Conservation (phyloP, 2,888 invertebrate genomes). For the Seladonia tumulorum region DNA sequence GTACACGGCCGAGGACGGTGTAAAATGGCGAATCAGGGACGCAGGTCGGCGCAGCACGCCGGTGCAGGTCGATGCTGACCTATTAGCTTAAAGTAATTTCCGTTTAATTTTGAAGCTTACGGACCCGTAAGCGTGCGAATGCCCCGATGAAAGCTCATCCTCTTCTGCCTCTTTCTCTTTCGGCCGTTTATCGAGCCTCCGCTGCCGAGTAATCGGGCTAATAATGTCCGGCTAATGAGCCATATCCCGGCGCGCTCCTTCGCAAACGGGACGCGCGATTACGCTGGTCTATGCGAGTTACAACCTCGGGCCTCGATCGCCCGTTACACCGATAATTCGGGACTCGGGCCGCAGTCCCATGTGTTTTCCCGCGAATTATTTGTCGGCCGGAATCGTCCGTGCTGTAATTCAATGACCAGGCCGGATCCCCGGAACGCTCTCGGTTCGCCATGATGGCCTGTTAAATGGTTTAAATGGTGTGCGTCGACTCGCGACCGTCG, state of each 20-base stretch:
- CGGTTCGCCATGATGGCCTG: conserved; percentile 14
- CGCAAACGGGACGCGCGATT: conserved; percentile 12
- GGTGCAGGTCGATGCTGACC: conserved; percentile 61
- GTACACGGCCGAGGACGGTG: neutral
- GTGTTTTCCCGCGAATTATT: conserved; percentile 28
- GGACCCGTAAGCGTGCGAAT: conserved; percentile 5
- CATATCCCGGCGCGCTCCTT: conserved; percentile 39
- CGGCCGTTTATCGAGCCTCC: conserved; percentile 68
- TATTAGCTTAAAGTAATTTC: conserved; percentile 75
- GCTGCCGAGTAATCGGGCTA: conserved; percentile 58
- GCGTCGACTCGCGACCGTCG: neutral
- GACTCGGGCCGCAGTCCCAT: neutral
- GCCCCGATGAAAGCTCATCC: conserved; percentile 24
- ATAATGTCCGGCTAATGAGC: conserved; percentile 67
- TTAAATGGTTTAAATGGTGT: conserved; percentile 5
- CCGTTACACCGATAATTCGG: neutral
- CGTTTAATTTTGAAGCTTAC: conserved; percentile 71
- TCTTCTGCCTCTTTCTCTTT: conserved; percentile 6
- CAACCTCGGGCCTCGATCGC: neutral
- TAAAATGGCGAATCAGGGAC: neutral
- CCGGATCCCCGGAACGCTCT: neutral
- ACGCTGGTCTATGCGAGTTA: neutral
- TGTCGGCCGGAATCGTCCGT: conserved; percentile 3
- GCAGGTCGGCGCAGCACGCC: conserved; percentile 17
- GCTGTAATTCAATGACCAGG: conserved; percentile 22